phyloP scores from a whole-genome alignment of 2,888 invertebrate genomes.

The Pycnomerus fuliginosus region DNA sequence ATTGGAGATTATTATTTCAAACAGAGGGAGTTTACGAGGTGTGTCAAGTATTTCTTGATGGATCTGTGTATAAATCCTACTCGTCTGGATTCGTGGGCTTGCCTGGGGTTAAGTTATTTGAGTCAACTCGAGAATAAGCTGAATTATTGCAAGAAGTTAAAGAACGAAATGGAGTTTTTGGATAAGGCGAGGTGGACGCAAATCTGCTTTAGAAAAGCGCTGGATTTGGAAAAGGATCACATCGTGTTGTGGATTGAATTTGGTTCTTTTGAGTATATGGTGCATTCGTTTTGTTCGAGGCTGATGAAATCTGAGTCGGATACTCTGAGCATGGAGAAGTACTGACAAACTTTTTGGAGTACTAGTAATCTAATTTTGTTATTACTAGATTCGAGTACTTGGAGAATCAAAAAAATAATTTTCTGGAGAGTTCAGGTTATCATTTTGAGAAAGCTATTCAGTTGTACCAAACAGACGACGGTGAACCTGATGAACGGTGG shows the following conservation, averaged over 20 bases:
- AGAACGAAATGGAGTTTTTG: slow-evolving; percentile 64
- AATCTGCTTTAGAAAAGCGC: slow-evolving; percentile 77
- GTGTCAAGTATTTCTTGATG: slow-evolving; percentile 77
- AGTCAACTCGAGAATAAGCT: slow-evolving; percentile 77
- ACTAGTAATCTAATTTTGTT: background rate
- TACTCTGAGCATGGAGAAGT: slow-evolving; percentile 67
- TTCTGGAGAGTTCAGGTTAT: slow-evolving; percentile 73
- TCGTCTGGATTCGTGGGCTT: slow-evolving; percentile 91
- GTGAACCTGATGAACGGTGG: slow-evolving; percentile 81
- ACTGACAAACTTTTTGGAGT: background rate
- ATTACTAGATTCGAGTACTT: slow-evolving; percentile 63
- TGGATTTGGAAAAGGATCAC: slow-evolving; percentile 72
- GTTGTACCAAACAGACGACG: slow-evolving; percentile 59
- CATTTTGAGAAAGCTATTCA: slow-evolving; percentile 74
- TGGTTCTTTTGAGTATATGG: slow-evolving; percentile 85
- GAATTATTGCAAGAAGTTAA: slow-evolving; percentile 67
- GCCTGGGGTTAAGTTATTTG: slow-evolving; percentile 78
- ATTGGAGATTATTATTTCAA: slow-evolving; percentile 92
- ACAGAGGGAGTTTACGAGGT: slow-evolving; percentile 69
- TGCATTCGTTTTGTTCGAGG: slow-evolving; percentile 88
- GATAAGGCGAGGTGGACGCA: slow-evolving; percentile 71
- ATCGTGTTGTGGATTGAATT: slow-evolving; percentile 86
- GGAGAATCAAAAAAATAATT: slow-evolving; percentile 75
- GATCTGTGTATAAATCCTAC: slow-evolving; percentile 80
- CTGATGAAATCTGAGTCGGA: slow-evolving; percentile 79